Evolutionary conservation across 2,113 vertebrate species (phyloP), one percentile per base, ranked within the genome.

Genomic region (Formicarius rufipectus): DNA sequence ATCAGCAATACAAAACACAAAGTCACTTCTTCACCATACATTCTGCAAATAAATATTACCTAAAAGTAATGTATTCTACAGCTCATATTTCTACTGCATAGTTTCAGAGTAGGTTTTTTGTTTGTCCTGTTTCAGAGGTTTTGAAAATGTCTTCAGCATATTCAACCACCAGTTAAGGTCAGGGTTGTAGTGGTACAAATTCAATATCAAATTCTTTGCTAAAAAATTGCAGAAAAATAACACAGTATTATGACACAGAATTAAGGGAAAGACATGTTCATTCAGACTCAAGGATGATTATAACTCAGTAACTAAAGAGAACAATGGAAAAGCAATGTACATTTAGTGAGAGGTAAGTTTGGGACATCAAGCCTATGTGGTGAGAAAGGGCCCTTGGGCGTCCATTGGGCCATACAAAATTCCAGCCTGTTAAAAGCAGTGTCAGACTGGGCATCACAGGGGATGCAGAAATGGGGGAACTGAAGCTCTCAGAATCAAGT

Each of bases 191-290:
- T 47, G 58, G 71, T 59, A 49, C 31, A 47, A 69, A 63, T 69
- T 55, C 81, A 77, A 19, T 12, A 30, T 19, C 24, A 28, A 81
- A 89, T 73, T 87, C 53, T 76, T 82, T 63, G 56, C 66, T 67
- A 88, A 89, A 86, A 88, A 47, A 89, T 86, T 55, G 55, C 52
- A 91, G 50, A 74, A 90, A 92, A 91, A 58, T 56, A 69, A 78
- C 47, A 68, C 1, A 21, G 31, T 12, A 5, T 47, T 39, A n/a
- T 14, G 47, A 71, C 8, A 75, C 21, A 77, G 37, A 85, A 80
- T 39, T 58, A 71, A 89, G 21, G 24, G 47, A 78, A 77, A 55
- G 42, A 7, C 20, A 21, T 23, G 16, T 5, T 25, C 42, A 16
- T 60, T 62, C 49, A 56, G 40, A 23, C 21, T 24, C 30, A 9